These are phyloP conservation scores for Apamea crenata DNA, from an alignment of 2,888 invertebrate genomes.

Conservation along the genomic window DNA sequence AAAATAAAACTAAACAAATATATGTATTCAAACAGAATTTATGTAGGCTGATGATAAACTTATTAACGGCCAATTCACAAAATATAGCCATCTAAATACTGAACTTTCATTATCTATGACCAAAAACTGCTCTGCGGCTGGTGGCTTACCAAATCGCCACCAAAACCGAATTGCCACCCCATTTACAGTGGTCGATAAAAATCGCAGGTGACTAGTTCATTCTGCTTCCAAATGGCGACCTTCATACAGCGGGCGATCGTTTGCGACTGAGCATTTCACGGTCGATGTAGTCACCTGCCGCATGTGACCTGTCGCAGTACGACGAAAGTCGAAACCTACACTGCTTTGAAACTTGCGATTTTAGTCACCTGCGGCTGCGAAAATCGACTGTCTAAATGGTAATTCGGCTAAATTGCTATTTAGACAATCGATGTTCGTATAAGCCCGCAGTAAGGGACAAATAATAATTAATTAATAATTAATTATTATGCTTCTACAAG, in stretches of 20 bases:
- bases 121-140: neutral
- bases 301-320: neutral
- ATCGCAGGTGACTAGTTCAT: neutral
- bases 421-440: neutral
- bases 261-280: neutral
- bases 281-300: neutral
- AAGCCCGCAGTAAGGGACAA: neutral
- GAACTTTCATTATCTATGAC: no score
- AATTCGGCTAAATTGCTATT: neutral
- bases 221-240: neutral
- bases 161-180: neutral
- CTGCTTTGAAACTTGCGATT: neutral
- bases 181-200: neutral
- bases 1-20: neutral
- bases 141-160: neutral
- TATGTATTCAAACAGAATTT: neutral
- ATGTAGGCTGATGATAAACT: neutral
- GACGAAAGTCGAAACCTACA: neutral
- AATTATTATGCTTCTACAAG: neutral
- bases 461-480: neutral
- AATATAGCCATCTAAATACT: neutral
- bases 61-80: neutral
- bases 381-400: no score
- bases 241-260: neutral
- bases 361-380: neutral